Base-by-base conservation (phyloP, 2,797 vertebrate genomes). In the Cephalopachus bancanus region DNA sequence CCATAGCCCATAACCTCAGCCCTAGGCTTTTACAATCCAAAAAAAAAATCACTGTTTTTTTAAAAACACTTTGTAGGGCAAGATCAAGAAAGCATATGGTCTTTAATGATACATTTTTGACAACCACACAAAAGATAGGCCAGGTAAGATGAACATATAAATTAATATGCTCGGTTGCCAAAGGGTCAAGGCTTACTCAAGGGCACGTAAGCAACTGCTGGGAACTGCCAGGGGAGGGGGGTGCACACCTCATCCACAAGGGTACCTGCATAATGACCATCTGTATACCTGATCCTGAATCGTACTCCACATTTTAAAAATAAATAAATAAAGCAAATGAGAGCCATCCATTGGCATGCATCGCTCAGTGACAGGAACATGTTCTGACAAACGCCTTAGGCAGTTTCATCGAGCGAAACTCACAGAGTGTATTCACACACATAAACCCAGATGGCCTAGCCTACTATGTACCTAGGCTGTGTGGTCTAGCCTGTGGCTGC, bases 121-220 rank as follows among this genome's bases (percentile, higher is more conserved):
- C 9, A 93, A 57, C 0, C 28, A 51, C 24, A 88, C 5, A 1
- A 79, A 94, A 86, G 19, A 60, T 44, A 22, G 1, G 83, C 80
- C 11, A n/a, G 37, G 11, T 69, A 88, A 75, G 2, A 91, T 84
- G 88, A 83, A 88, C 26, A 74, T 37, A 76, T 33, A 87, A 75
- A 67, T 75, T 92, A 44, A 69, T 71, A 79, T n/a, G 12, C 4
- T 44, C 8, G 71, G 62, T n/a, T 92, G 30, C 10, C 64, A 59
- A 96, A 93, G 9, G 37, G 59, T 59, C 24, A 91, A 69, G 62
- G 80, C 71, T 85, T 79, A 62, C 5, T 93, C 26, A 78, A 81
- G 9, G 53, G 33, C 12, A 84, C 57, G 11, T 28, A 72, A 93
- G 26, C 7, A 57, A 87, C 17, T 15, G 20, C 59, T 33, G 10